Conservation (phyloP, 1,140 invertebrate genomes). For the Pseudachorutes palmiensis region DNA sequence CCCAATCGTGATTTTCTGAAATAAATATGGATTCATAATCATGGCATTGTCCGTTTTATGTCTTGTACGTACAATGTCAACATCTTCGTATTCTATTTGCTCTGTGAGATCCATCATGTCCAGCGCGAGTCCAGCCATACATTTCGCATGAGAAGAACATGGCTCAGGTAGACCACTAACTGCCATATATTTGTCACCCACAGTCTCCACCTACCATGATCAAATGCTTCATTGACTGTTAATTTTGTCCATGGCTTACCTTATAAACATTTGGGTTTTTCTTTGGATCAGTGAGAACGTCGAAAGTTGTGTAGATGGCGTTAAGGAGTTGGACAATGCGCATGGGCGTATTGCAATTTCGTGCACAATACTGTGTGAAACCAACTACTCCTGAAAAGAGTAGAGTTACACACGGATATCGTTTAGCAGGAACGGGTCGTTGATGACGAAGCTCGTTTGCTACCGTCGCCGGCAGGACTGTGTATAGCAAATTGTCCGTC, state of each 20-base stretch:
- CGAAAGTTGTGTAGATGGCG: slow-evolving; percentile 81
- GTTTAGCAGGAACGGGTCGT: slow-evolving; percentile 73
- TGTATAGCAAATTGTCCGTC: slow-evolving; percentile 87
- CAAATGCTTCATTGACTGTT: slow-evolving; percentile 21
- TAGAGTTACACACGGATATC: slow-evolving; percentile 80
- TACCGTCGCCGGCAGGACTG: slow-evolving; percentile 83
- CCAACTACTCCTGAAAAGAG: slow-evolving; percentile 91
- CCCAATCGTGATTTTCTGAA: slow-evolving; percentile 86
- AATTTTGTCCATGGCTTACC: slow-evolving; percentile 50
- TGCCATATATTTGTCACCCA: slow-evolving; percentile 98
- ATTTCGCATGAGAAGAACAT: slow-evolving; percentile 80
- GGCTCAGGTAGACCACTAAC: slow-evolving; percentile 92
- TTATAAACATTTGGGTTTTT: slow-evolving; percentile 90
- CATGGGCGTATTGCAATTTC: slow-evolving; percentile 75
- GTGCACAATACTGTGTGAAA: slow-evolving; percentile 77
- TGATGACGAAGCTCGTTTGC: slow-evolving; percentile 86
- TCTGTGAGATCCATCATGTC: slow-evolving; percentile 93
- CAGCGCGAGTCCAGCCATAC: slow-evolving; percentile 82
- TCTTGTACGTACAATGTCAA: slow-evolving; percentile 63
- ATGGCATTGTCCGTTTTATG: background rate
- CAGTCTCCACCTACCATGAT: slow-evolving; percentile 83
- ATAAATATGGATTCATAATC: slow-evolving; percentile 23
- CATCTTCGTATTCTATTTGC: slow-evolving; percentile 73
- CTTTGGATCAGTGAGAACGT: slow-evolving; percentile 81
- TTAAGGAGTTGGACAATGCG: slow-evolving; percentile 88